Evolutionary conservation across 2,113 vertebrate genomes (phyloP).

Genomic region (Rhinolophus sinicus): DNA sequence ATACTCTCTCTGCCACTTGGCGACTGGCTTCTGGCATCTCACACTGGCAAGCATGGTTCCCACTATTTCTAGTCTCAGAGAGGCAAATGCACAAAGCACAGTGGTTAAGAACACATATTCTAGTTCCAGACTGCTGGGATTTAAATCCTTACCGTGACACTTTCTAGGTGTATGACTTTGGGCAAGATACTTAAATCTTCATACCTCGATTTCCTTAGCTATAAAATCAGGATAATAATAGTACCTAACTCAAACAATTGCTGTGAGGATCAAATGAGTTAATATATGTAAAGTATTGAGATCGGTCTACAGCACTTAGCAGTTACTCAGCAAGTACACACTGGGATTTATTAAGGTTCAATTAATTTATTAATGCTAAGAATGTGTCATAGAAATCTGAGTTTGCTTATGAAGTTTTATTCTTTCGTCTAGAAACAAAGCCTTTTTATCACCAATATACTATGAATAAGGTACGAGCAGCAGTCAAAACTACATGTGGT

Average conservation of each 20-base stretch:
- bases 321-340: not conserved
- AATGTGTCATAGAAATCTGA: not conserved
- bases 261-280: not conserved
- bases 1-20: slow-evolving; percentile 24
- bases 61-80: slow-evolving; percentile 40
- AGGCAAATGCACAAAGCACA: not conserved
- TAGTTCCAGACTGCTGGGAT: not conserved
- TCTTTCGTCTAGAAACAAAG: not conserved
- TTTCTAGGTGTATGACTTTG: not conserved
- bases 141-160: not conserved
- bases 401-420: not conserved
- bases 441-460: not conserved
- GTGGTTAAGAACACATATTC: not conserved
- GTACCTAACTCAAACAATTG: not conserved
- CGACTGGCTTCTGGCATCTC: slow-evolving; percentile 40
- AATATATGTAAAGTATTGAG: not conserved
- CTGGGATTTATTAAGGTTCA: not conserved
- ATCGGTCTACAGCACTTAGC: not conserved
- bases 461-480: not conserved
- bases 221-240: not conserved
- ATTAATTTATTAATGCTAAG: slow-evolving; percentile 28
- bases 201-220: not conserved
- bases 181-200: not conserved
- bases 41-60: not conserved
- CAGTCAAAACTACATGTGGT: not conserved